Conservation (phyloP, 2,797 vertebrate species). For the Harpagifer antarcticus region DNA sequence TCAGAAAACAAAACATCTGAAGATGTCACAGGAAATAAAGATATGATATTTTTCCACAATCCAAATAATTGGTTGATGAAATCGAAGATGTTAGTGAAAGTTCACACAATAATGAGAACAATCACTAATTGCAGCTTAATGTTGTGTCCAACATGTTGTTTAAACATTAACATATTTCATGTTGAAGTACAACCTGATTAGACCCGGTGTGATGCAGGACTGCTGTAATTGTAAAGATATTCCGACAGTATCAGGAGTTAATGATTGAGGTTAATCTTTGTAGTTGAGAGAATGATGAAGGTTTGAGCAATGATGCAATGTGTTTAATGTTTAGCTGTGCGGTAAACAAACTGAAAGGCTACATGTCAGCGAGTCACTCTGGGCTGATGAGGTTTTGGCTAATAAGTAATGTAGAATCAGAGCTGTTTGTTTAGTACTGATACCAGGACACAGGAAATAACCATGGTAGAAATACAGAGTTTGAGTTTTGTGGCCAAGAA, state of each 20-base stretch:
- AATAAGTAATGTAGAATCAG: conserved; percentile 67
- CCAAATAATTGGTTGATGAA: no score
- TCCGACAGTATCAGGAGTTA: conserved; percentile 26
- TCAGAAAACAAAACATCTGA: no score
- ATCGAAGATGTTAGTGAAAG: no score
- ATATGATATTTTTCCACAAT: no score
- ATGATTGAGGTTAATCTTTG: conserved; percentile 44
- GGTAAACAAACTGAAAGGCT: conserved; percentile 55
- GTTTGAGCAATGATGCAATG: conserved; percentile 56
- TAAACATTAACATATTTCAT: background rate
- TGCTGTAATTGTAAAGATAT: background rate
- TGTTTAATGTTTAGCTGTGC: conserved; percentile 77
- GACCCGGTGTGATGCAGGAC: background rate
- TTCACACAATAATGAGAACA: no score
- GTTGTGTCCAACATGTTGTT: background rate
- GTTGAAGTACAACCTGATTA: background rate
- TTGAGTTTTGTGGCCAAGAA: background rate
- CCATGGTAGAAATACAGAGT: background rate
- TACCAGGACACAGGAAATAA: conserved; percentile 5
- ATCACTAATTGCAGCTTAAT: background rate
- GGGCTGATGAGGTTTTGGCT: conserved; percentile 57
- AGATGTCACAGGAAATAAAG: no score
- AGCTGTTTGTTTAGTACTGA: conserved; percentile 17
- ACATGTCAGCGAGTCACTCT: conserved; percentile 28
- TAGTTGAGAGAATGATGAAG: conserved; percentile 12